Evolutionary conservation across 2,797 vertebrate species (phyloP), one percentile per base, ranked within the genome.

Genomic region (Pantherophis vulpinus): DNA sequence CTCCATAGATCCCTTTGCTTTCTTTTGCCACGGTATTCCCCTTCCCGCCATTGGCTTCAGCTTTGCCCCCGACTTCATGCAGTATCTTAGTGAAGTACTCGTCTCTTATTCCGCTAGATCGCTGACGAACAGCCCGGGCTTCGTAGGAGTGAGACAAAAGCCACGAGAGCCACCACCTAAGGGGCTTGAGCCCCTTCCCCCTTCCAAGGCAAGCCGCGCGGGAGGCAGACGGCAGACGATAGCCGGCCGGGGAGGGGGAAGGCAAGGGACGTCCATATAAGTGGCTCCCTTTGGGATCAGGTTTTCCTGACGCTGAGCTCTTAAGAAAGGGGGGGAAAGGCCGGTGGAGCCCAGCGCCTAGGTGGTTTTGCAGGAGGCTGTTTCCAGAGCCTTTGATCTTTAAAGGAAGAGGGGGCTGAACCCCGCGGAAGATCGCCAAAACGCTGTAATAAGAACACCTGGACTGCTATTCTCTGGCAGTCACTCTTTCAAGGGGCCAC

Each of bases 221-320:
- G 37, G 42, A 25, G 74, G 37, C 74, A 47, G 74, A 47, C 37
- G 20, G 74, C 32, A 47, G 74, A 83, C 37, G 16, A 20, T 8
- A 74, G 70, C 18, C 70, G 9, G 8, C 20, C 11, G 10, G 32
- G 8, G 32, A 1, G 6, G 8, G 47, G 47, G 20, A 8, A 25
- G 18, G 74, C 18, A 12, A 47, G 37, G 74, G 86, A 2, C 1
- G 79, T 56, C 32, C 66, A 2, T 54, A 0, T 0, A 0, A 0
- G 0, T 1, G 1, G 10, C 0, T 20, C 25, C 16, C 56, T 91
- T 10, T 23, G 0, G 1, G 58, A 51, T 70, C 51, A 74, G 0
- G 0, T 25, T 14, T 92, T 90, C 66, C 66, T 23, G 27, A 27
- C 9, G 54, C 59, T 11, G 11, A 14, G 23, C 25, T 10, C 89